Percentiles rank a stretch among this genome's conserved stretches.
These are phyloP conservation scores for Cephus pulcher DNA, from an alignment of 2,888 invertebrate genomes.

Conservation along the genomic window DNA sequence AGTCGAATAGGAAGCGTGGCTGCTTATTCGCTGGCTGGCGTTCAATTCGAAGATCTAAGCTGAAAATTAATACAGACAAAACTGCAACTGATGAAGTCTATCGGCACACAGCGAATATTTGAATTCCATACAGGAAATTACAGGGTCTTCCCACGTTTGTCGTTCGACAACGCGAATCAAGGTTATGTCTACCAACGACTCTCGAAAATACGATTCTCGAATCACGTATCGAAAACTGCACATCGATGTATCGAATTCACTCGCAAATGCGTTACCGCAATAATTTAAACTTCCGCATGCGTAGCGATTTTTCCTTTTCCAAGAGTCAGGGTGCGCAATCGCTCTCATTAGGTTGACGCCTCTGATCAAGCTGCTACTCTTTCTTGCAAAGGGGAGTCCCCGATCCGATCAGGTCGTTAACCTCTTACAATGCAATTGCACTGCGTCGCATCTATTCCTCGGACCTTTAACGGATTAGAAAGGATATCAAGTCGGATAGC, in stretches of 20 bases:
- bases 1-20: conserved; percentile 34
- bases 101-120: neutral
- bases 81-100: neutral
- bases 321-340: neutral
- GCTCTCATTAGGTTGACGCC: neutral
- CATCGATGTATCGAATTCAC: neutral
- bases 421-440: neutral
- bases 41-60: conserved; percentile 5
- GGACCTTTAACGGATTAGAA: neutral
- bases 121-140: neutral
- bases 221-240: neutral
- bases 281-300: neutral
- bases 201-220: neutral
- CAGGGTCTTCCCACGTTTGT: neutral
- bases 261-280: neutral
- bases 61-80: conserved; percentile 3
- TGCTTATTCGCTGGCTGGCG: no score
- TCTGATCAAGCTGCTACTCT: neutral
- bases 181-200: neutral
- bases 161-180: neutral
- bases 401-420: neutral
- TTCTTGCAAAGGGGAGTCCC: neutral
- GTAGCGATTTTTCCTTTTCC: neutral
- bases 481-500: neutral
- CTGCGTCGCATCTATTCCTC: neutral